Conservation (phyloP, 1,140 invertebrate species). For the Cyclargus thomasi region DNA sequence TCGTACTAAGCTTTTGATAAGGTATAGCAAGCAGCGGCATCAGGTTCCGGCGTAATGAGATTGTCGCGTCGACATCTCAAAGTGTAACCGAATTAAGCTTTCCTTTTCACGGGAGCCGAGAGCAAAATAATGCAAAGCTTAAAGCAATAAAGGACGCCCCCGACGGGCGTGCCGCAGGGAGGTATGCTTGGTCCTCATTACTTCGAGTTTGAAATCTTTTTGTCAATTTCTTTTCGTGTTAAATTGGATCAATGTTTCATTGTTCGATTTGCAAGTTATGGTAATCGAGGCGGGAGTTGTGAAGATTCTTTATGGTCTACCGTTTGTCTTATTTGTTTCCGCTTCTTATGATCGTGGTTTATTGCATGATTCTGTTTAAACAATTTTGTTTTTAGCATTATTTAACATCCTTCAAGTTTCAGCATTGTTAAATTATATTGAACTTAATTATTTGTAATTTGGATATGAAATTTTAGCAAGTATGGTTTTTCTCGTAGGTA, state of each 20-base stretch:
- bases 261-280: slow-evolving; percentile 55
- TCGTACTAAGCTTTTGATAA: slow-evolving; percentile 60
- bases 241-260: slow-evolving; percentile 66
- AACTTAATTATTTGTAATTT: too few relatives aligned
- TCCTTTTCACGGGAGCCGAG: slow-evolving; percentile 61
- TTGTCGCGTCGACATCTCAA: slow-evolving; percentile 69
- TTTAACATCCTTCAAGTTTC: background rate
- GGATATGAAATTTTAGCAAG: too few relatives aligned
- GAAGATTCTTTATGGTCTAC: slow-evolving; percentile 32
- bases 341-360: slow-evolving; percentile 14
- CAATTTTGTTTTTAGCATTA: background rate
- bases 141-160: slow-evolving; percentile 56
- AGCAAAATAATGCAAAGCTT: slow-evolving; percentile 71
- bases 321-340: slow-evolving; percentile 24
- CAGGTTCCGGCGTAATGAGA: slow-evolving; percentile 62
- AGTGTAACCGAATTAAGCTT: slow-evolving; percentile 71
- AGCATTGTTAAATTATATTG: too few relatives aligned
- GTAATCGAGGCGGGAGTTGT: slow-evolving; percentile 51
- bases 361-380: background rate
- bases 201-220: slow-evolving; percentile 47
- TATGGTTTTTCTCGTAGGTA: too few relatives aligned
- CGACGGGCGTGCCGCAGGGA: slow-evolving; percentile 48
- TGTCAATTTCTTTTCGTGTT: slow-evolving; percentile 61
- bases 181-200: slow-evolving; percentile 49
- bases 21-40: slow-evolving; percentile 38